Base-by-base conservation (phyloP, 2,797 vertebrate genomes). In the Lates japonicus region DNA sequence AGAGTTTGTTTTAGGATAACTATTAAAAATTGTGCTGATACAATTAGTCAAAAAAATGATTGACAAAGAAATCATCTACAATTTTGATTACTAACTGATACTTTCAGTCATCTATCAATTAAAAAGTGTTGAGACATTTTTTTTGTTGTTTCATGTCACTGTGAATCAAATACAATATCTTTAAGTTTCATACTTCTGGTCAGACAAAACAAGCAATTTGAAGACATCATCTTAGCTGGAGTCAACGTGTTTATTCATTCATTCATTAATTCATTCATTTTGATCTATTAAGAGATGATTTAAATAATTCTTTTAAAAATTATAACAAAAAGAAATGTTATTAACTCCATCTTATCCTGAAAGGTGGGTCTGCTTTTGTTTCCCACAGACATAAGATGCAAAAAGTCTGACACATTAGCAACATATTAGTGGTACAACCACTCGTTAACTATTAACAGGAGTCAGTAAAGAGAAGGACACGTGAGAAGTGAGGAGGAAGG, bases 391-490 rank as follows among this genome's bases (percentile, higher is more conserved):
- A 46, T 22, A 35, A 42, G 66, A 74, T 20, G 42, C 12, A 39
- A 2, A 35, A 60, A 54, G 44, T 25, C 51, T 52, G 52, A 57
- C 73, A 86, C 44, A 39, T 22, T 42, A 51, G 39, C 48, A 54
- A 44, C 46, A 75, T 71, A 73, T 88, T 80, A 80, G 72, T 14
- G 70, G 22, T 1, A 33, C 4, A 1, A 75, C 25, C 7, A 48
- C 66, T 72, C 44, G 64, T 44, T 58, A 77, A 46, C 73, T 68
- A 79, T 85, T 82, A 79, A 82, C 74, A 57, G 12, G 41, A 66
- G 55, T 33, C 69, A 79, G 70, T 31, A 55, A 42, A 64, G 55
- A 62, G 67, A 62, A 59, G 35, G 58, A 70, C 58, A 22, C 2
- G n/a, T 22, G 66, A 76, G 70, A 20, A 12, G 22, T 29, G 39